phyloP scores from a whole-genome alignment of 2,113 vertebrate genomes.

The Podarcis raffonei region DNA sequence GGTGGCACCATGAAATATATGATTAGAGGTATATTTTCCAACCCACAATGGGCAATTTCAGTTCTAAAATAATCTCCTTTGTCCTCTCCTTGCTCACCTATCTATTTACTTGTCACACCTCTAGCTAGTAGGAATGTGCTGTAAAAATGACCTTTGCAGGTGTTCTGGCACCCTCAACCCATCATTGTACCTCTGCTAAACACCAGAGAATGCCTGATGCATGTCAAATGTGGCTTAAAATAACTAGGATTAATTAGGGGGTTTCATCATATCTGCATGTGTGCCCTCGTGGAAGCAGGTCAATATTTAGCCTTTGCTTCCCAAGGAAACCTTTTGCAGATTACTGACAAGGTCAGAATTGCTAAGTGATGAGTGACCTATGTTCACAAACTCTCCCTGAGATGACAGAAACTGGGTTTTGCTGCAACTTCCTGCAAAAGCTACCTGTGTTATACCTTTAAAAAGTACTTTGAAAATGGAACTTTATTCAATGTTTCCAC shows the following conservation, averaged over 20 bases:
- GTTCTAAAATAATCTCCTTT: conserved; percentile 2
- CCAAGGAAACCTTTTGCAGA: neutral
- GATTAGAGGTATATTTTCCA: conserved; percentile 1
- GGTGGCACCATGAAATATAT: neutral
- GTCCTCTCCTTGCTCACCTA: neutral
- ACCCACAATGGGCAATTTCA: neutral
- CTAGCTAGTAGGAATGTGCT: neutral
- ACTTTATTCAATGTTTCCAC: neutral
- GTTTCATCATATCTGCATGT: neutral
- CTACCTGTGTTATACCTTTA: neutral
- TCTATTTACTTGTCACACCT: conserved; percentile 8
- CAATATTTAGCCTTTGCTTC: neutral
- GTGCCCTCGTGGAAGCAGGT: neutral
- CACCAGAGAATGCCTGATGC: neutral
- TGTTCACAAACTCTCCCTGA: neutral
- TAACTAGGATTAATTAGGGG: neutral
- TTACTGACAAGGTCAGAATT: neutral
- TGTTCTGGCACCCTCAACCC: neutral
- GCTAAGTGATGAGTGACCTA: neutral
- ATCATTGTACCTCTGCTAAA: neutral
- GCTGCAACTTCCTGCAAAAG: neutral
- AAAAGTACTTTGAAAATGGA: neutral
- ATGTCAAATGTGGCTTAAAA: neutral
- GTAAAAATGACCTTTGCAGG: conserved; percentile 1
- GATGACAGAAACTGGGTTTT: neutral